These are phyloP conservation scores for Homalodisca vitripennis DNA, from an alignment of 1,140 invertebrate genomes.

Conservation along the genomic window DNA sequence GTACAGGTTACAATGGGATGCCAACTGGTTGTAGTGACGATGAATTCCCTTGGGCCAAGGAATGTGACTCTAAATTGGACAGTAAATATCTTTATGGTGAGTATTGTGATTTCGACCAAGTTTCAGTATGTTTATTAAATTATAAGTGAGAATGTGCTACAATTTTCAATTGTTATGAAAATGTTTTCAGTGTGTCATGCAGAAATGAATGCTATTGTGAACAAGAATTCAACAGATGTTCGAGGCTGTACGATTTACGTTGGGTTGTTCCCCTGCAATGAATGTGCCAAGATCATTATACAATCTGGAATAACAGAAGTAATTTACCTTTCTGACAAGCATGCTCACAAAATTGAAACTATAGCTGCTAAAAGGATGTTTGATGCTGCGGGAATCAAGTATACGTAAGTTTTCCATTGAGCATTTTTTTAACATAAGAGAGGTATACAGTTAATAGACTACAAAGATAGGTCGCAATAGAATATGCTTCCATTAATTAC, in stretches of 20 bases:
- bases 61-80: constrained; percentile 57
- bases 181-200: constrained; percentile 88
- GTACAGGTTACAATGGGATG: constrained; percentile 96
- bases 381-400: constrained; percentile 67
- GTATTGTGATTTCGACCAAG: constrained; percentile 11
- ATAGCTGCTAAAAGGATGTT: constrained; percentile 80
- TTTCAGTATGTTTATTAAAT: not conserved
- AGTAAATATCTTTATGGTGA: constrained; percentile 85
- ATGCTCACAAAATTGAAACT: constrained; percentile 63
- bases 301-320: constrained; percentile 86
- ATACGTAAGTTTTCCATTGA: constrained; percentile 56
- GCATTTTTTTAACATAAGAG: no score
- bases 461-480: no score
- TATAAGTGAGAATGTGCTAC: not conserved
- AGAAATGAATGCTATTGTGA: constrained; percentile 95
- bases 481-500: no score
- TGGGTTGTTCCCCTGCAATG: constrained; percentile 90
- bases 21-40: constrained; percentile 86
- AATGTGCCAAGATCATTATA: constrained; percentile 97
- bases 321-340: constrained; percentile 80
- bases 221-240: constrained; percentile 78
- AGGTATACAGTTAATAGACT: no score
- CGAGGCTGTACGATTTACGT: constrained; percentile 84
- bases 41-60: constrained; percentile 79
- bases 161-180: not conserved